Percentiles rank a stretch among this genome's conserved stretches.
These are phyloP conservation scores for Squalus acanthias DNA, from an alignment of 2,797 vertebrate species.

Conservation along the genomic window DNA sequence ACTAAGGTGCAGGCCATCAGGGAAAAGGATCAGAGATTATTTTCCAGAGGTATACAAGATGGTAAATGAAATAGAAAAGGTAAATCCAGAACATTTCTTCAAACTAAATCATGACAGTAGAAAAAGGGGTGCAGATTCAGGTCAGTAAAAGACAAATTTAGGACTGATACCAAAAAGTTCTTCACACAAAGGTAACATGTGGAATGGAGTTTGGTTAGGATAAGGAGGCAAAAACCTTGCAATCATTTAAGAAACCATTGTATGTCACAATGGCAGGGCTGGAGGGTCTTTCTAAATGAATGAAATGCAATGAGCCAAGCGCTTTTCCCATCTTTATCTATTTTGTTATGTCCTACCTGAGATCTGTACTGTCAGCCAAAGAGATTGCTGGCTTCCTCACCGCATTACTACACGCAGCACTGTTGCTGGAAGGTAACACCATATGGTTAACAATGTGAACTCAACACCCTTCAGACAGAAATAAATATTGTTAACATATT, in stretches of 20 bases:
- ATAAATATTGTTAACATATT: background rate
- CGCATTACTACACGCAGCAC: constrained; percentile 89
- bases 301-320: background rate
- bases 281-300: background rate
- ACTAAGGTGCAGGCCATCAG: too few species aligned
- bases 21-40: background rate
- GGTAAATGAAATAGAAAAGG: background rate
- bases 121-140: background rate
- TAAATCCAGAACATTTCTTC: background rate
- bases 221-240: background rate
- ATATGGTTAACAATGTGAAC: constrained; percentile 5
- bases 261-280: background rate
- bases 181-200: background rate
- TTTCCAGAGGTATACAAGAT: background rate
- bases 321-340: background rate
- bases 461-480: background rate
- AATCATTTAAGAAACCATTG: background rate
- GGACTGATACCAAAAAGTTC: background rate
- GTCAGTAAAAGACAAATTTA: background rate
- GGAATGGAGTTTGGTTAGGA: background rate
- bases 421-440: constrained; percentile 67
- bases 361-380: constrained; percentile 92
- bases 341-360: constrained; percentile 59
- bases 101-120: background rate
- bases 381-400: constrained; percentile 97